phyloP scores from a whole-genome alignment of 2,113 vertebrate species.

The Eudorcas thomsonii region DNA sequence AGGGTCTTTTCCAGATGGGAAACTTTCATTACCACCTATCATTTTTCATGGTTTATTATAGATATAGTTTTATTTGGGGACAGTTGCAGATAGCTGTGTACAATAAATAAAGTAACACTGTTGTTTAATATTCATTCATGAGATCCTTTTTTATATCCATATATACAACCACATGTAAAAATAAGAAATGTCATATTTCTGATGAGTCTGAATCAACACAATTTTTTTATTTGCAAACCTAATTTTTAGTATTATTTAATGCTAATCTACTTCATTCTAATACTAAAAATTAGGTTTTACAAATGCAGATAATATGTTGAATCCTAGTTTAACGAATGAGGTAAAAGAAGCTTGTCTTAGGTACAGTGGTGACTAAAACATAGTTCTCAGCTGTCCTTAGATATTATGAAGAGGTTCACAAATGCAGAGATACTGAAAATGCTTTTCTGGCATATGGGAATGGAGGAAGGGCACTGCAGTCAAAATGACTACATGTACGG shows the following conservation, averaged over 20 bases:
- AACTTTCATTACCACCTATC: constrained; percentile 56
- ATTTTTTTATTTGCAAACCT: not conserved
- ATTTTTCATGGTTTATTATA: constrained; percentile 68
- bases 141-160: not conserved
- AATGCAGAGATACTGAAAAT: not conserved
- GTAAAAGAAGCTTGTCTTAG: rapidly evolving
- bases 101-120: constrained; percentile 43
- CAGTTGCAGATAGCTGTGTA: not conserved
- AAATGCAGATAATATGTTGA: not conserved
- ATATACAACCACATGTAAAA: not conserved
- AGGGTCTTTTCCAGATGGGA: constrained; percentile 71
- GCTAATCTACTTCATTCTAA: not conserved
- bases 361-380: not conserved
- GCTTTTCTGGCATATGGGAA: not conserved
- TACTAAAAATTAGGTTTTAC: too few species aligned
- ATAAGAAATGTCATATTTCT: not conserved
- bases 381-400: not conserved
- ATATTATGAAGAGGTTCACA: not conserved
- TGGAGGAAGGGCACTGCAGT: not conserved
- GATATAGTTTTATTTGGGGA: constrained; percentile 37
- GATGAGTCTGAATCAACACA: not conserved
- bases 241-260: not conserved
- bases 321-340: not conserved
- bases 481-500: not conserved
- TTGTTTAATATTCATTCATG: constrained; percentile 21